Conservation (phyloP, 2,888 invertebrate genomes). For the Heliconius erato region DNA sequence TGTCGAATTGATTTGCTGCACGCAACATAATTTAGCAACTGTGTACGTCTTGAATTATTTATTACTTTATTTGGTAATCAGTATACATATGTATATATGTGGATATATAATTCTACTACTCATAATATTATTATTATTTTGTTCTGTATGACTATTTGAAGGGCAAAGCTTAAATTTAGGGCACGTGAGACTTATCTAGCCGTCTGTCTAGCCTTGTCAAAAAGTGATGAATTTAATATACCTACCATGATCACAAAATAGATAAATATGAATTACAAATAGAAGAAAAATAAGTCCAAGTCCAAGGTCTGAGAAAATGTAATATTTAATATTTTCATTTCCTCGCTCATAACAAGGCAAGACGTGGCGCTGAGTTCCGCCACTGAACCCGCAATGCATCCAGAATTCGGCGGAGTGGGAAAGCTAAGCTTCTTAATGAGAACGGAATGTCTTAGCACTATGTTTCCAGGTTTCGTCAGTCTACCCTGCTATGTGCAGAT, state of each 20-base stretch:
- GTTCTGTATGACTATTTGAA: neutral
- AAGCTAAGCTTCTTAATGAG: neutral
- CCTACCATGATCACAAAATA: no score
- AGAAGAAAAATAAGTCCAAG: no score
- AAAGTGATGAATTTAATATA: no score
- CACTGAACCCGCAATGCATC: neutral
- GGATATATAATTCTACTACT: neutral
- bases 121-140: neutral
- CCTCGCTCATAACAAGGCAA: neutral
- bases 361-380: neutral
- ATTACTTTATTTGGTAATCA: conserved; percentile 18
- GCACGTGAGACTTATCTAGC: no score
- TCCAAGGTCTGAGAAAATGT: neutral
- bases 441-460: neutral
- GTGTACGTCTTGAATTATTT: conserved; percentile 25
- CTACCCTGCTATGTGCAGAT: no score
- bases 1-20: conserved; percentile 32
- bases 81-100: neutral
- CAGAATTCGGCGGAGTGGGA: neutral
- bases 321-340: neutral
- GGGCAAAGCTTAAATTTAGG: neutral
- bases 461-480: neutral
- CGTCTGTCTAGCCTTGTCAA: no score
- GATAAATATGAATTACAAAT: no score
- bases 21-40: conserved; percentile 35